Base-by-base conservation (phyloP, 2,797 vertebrate genomes). In the Valencia hispanica region DNA sequence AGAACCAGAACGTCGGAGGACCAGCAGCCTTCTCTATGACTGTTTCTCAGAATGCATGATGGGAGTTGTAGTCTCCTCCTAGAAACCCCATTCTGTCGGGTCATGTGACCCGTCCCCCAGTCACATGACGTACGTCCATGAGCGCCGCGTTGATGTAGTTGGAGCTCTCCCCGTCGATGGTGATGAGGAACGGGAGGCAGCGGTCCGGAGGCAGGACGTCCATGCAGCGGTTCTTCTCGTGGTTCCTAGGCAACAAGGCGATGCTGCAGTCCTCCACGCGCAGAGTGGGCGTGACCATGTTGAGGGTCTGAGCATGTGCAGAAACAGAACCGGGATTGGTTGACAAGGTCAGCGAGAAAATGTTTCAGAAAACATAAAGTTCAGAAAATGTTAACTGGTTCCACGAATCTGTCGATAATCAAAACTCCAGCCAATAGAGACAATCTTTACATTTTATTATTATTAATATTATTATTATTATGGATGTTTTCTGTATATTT, bases 151-250 rank as follows among this genome's bases (percentile, higher is more conserved):
- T 99, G 94, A 99, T 98, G 95, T 99, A 99, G 93, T 99, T 99
- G 93, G 97, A 98, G 91, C 98, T 99, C 91, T 99, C 98, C 3
- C 98, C 98, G 1, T 99, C 97, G 45, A 99, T 98, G 73, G 98
- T 99, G 93, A 99, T 99, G 79, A 99, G 97, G 86, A 99, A 99
- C 41, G 98, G 98, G 80, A 99, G 96, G 92, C 98, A 99, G 91
- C 98, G 97, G 93, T 99, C 98, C 0, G 98, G 98, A 0, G 98
- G 98, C 69, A 99, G 95, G 53, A 99, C 96, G 80, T 99, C 98
- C 98, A 99, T 99, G 72, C 98, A 99, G 63, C 98, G 97, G 92
- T 99, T 99, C 92, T 99, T 99, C 92, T 99, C 98, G 0, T 99
- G 98, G 91, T 99, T 99, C 25, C 98, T 93, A 0, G 98, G 98